Conservation (phyloP, 2,113 vertebrate genomes). For the Vulpes vulpes region DNA sequence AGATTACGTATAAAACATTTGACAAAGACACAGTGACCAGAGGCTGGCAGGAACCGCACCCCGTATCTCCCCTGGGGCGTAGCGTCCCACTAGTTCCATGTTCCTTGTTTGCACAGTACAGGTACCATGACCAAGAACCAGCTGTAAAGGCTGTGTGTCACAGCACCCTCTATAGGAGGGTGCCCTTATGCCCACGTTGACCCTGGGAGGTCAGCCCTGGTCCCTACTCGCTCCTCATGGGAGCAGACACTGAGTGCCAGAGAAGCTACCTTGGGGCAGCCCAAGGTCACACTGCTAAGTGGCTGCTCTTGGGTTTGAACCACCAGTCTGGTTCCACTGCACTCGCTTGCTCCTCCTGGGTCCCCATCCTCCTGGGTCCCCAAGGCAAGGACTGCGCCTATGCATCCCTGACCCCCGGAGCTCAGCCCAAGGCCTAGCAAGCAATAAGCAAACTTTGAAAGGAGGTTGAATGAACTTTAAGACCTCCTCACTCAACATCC, state of each 20-base stretch:
- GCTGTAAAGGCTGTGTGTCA: background rate
- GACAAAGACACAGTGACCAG: background rate
- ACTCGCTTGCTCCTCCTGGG: background rate
- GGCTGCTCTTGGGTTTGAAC: background rate
- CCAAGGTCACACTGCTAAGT: background rate
- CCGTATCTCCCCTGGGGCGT: background rate
- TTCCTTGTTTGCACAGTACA: background rate
- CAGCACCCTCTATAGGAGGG: too few species aligned
- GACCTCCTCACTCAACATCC: background rate
- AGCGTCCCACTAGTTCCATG: background rate
- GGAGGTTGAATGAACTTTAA: background rate
- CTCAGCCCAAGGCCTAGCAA: background rate
- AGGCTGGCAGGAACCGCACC: background rate
- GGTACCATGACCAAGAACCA: fast-evolving
- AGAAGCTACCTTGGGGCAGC: too few species aligned
- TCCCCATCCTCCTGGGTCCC: background rate
- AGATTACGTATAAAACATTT: background rate
- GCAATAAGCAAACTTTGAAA: background rate
- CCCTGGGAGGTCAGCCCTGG: background rate
- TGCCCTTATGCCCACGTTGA: background rate
- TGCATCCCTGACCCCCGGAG: background rate
- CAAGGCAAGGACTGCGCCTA: background rate
- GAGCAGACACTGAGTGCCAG: background rate
- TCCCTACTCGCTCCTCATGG: too few species aligned
- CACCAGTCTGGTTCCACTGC: background rate